Conservation (phyloP, 2,888 invertebrate species). For the Lasius platythorax region DNA sequence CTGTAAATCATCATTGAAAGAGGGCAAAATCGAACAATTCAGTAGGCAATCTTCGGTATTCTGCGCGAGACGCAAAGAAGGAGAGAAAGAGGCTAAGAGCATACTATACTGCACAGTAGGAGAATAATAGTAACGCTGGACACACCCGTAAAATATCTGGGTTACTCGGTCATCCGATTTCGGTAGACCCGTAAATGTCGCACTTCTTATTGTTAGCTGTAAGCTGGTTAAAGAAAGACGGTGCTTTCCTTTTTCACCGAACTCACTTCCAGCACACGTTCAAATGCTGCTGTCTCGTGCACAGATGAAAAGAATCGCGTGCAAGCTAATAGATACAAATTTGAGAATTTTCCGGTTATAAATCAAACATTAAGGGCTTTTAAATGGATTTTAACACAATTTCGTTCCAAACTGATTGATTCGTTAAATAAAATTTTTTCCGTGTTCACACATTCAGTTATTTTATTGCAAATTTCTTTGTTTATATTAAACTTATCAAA, state of each 20-base stretch:
- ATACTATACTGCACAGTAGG: constrained; percentile 3
- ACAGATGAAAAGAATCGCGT: neutral
- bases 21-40: constrained; percentile 58
- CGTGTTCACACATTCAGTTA: neutral
- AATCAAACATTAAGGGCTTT: neutral
- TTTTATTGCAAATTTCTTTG: neutral
- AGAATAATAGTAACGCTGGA: constrained; percentile 48
- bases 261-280: neutral
- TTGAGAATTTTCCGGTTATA: neutral
- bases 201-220: neutral
- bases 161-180: constrained; percentile 83
- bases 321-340: neutral
- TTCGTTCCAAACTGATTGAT: neutral
- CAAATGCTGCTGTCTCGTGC: neutral
- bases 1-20: constrained; percentile 65
- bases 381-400: neutral
- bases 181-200: constrained; percentile 64
- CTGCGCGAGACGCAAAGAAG: constrained; percentile 60
- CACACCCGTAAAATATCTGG: constrained; percentile 70
- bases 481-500: neutral
- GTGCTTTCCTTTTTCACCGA: constrained; percentile 9
- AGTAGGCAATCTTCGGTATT: constrained; percentile 64
- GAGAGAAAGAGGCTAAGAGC: neutral
- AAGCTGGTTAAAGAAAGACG: neutral
- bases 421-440: neutral